Percentiles rank a stretch among this genome's conserved stretches.
phyloP scores from a whole-genome alignment of 2,113 vertebrate genomes.

The Micromys minutus region DNA sequence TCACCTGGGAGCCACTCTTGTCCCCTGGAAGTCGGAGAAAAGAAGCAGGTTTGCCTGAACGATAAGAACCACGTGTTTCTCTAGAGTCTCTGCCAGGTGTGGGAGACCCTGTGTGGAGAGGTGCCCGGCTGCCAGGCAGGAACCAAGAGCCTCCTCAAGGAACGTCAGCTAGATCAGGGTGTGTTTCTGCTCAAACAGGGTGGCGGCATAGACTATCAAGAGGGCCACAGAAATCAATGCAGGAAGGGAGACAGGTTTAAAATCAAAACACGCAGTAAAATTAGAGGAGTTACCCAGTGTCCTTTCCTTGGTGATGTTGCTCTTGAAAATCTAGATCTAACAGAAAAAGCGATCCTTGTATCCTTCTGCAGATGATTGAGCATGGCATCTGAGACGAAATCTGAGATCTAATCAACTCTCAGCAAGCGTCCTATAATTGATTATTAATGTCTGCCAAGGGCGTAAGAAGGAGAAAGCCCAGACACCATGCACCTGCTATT shows the following conservation, averaged over 20 bases:
- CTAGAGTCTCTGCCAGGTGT: neutral
- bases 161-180: neutral
- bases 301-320: neutral
- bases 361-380: neutral
- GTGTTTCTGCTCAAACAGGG: neutral
- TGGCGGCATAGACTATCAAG: neutral
- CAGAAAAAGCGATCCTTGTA: neutral
- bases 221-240: accelerated
- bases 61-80: neutral
- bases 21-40: neutral
- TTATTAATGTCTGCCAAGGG: conserved; percentile 70
- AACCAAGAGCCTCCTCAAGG: neutral
- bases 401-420: conserved; percentile 53
- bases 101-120: neutral
- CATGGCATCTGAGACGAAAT: conserved; percentile 47
- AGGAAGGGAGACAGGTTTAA: conserved; percentile 9
- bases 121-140: neutral
- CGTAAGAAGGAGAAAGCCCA: neutral
- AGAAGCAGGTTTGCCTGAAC: neutral
- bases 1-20: neutral
- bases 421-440: conserved; percentile 58
- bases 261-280: conserved; percentile 3
- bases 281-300: neutral
- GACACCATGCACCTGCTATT: neutral
- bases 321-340: conserved; percentile 40